phyloP scores from a whole-genome alignment of 1,140 invertebrate genomes.

The Aphelenchoides avenae region DNA sequence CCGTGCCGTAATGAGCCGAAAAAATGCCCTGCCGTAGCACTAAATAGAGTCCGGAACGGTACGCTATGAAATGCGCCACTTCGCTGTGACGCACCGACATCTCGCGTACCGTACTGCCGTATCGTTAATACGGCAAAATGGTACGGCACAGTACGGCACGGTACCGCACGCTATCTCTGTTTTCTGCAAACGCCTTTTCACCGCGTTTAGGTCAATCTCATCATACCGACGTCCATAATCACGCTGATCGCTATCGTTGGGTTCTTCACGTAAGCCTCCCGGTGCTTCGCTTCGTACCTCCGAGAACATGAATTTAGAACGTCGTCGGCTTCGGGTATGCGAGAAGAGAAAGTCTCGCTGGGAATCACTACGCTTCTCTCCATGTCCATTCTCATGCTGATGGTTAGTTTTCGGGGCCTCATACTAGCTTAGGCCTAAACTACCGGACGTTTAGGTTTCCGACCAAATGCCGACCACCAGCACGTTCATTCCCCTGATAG shows the following conservation, averaged over 20 bases:
- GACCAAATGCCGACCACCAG: slow-evolving; percentile 59
- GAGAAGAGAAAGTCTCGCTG: slow-evolving; percentile 55
- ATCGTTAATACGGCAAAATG: too few relatives aligned
- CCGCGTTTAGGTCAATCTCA: too few relatives aligned
- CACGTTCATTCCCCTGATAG: slow-evolving; percentile 52
- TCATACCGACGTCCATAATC: slow-evolving; percentile 57
- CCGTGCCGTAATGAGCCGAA: too few relatives aligned
- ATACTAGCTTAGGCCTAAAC: too few relatives aligned
- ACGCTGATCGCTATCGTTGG: slow-evolving; percentile 58
- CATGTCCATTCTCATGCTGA: slow-evolving; percentile 58
- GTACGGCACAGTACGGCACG: too few relatives aligned
- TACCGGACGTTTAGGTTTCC: slow-evolving; percentile 24
- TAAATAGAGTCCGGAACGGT: too few relatives aligned
- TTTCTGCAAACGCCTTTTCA: too few relatives aligned
- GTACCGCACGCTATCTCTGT: too few relatives aligned
- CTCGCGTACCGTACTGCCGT: too few relatives aligned
- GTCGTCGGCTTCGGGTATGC: slow-evolving; percentile 55
- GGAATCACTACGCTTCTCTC: slow-evolving; percentile 54
- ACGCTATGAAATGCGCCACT: too few relatives aligned
- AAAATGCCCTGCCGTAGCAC: too few relatives aligned
- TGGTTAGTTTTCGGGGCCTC: slow-evolving; percentile 26
- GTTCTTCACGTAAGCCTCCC: slow-evolving; percentile 47
- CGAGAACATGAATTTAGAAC: slow-evolving; percentile 28
- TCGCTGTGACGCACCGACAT: too few relatives aligned
- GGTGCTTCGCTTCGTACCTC: slow-evolving; percentile 14